Percentiles rank a stretch among this genome's conserved stretches.
These are phyloP conservation scores for Byasa hedistus DNA, from an alignment of 2,888 invertebrate species.

Conservation along the genomic window DNA sequence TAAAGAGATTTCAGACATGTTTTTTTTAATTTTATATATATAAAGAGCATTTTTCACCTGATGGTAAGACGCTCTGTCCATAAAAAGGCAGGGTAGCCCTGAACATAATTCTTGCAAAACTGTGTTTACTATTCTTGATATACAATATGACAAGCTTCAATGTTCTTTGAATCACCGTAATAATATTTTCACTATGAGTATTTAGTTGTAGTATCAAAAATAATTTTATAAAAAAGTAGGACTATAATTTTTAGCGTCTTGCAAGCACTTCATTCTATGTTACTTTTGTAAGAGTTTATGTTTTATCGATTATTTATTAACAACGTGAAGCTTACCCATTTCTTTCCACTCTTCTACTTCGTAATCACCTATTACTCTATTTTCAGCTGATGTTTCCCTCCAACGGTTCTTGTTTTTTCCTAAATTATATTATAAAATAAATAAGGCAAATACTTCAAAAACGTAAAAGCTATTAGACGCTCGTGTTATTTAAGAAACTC, in stretches of 20 bases:
- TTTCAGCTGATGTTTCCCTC: constrained; percentile 78
- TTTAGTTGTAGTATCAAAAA: no score
- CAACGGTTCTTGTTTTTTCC: constrained; percentile 81
- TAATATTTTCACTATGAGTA: neutral
- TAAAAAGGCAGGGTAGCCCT: no score
- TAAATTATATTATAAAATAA: constrained; percentile 43
- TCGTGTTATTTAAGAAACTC: neutral
- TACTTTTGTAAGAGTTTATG: neutral
- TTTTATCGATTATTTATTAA: neutral
- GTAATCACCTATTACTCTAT: constrained; percentile 83
- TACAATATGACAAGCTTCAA: neutral
- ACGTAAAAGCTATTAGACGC: constrained; percentile 3
- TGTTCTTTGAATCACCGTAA: neutral
- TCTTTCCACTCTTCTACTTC: constrained; percentile 88
- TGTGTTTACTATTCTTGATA: no score
- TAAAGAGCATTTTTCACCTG: no score
- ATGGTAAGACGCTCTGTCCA: no score
- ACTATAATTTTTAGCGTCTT: neutral
- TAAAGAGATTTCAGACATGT: no score
- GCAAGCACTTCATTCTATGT: neutral
- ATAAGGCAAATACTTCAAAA: constrained; percentile 4
- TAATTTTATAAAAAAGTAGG: neutral
- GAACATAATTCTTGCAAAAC: no score
- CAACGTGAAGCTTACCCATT: constrained; percentile 78
- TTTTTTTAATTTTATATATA: no score